Evolutionary conservation across 2,888 invertebrate genomes (phyloP).

Genomic region (Suillia variegata): DNA sequence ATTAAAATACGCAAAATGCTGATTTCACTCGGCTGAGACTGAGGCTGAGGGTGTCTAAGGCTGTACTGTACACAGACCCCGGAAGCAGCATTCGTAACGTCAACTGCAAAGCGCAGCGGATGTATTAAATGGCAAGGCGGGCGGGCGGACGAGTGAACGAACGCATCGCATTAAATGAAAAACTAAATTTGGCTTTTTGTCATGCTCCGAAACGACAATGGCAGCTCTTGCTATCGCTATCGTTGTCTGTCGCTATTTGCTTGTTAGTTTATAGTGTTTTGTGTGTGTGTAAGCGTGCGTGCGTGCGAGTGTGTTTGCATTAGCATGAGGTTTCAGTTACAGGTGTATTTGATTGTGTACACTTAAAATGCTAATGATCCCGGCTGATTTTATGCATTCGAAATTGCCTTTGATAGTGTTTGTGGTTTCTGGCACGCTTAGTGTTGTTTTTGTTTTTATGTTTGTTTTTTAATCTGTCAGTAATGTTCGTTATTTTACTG

Average conservation of each 20-base stretch:
- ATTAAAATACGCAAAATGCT: constrained; percentile 9
- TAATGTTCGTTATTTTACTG: too few species aligned
- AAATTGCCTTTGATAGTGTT: not conserved
- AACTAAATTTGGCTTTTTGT: constrained; percentile 3
- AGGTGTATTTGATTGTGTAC: too few species aligned
- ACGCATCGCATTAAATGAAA: not conserved
- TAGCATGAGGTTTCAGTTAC: too few species aligned
- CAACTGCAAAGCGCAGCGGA: not conserved
- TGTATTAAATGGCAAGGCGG: constrained; percentile 5
- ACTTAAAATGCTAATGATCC: not conserved
- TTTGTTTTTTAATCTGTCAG: too few species aligned
- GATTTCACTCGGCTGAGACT: not conserved
- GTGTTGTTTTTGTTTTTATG: too few species aligned
- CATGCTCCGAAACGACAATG: not conserved
- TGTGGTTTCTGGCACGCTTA: too few species aligned
- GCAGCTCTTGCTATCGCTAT: too few species aligned
- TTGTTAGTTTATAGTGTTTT: constrained; percentile 21
- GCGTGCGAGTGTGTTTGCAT: constrained; percentile 17
- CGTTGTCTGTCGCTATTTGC: constrained; percentile 5
- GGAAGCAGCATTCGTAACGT: too few species aligned
- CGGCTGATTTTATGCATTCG: constrained; percentile 3
- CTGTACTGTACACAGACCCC: too few species aligned
- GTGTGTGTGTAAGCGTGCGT: constrained; percentile 21
- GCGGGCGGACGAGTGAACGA: too few species aligned
- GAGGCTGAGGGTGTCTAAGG: too few species aligned